These are phyloP conservation scores for Propithecus deckenii DNA, from an alignment of 2,797 vertebrate genomes.

Conservation along the genomic window DNA sequence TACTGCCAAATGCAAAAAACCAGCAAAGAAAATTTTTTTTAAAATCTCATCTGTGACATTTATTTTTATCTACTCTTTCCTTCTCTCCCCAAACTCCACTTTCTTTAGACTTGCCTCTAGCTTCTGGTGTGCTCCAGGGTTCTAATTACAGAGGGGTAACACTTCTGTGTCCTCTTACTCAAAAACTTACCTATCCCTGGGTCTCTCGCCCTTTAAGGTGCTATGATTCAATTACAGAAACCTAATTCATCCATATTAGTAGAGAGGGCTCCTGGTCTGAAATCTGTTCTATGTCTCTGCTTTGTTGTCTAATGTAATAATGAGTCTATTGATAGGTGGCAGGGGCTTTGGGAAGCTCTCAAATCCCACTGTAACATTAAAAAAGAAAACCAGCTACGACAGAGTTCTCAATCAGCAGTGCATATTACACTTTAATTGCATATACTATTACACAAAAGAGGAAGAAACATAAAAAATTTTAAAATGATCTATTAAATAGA, in stretches of 20 bases:
- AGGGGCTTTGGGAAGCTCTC: not conserved
- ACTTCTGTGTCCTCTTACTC: not conserved
- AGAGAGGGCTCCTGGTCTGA: not conserved
- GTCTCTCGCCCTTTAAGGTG: not conserved
- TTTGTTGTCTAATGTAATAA: constrained; percentile 9
- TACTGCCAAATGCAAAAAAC: not conserved
- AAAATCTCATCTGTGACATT: not conserved
- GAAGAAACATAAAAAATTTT: not conserved
- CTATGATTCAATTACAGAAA: constrained; percentile 15
- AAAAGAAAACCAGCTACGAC: not conserved
- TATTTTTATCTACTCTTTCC: not conserved
- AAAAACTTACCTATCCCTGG: not conserved
- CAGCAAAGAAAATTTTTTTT: not conserved
- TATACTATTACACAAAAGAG: not conserved
- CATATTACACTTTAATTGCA: not conserved
- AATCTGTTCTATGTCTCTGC: not conserved
- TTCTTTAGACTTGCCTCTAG: not conserved
- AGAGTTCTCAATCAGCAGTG: not conserved
- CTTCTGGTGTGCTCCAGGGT: not conserved
- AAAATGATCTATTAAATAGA: not conserved
- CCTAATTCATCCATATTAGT: not conserved
- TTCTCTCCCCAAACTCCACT: not conserved
- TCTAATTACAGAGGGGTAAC: not conserved
- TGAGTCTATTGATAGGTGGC: not conserved
- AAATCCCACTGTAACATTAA: not conserved